Evolutionary conservation across 2,113 vertebrate species (phyloP), one percentile per base, ranked within the genome.

Genomic region (Helogale parvula): DNA sequence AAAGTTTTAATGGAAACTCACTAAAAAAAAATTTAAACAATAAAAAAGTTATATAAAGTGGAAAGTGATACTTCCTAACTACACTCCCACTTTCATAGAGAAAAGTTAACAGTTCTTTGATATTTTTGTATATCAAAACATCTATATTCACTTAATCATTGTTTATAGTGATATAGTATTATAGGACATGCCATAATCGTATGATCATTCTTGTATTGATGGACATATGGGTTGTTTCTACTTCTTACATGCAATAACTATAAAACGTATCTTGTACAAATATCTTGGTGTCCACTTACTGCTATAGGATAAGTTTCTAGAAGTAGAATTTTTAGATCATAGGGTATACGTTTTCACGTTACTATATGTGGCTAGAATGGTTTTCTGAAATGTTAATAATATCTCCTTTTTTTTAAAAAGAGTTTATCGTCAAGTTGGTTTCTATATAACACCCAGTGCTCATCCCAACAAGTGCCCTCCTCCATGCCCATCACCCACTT

Each of bases 181-280:
- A 47, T 94, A 87, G 68, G 15, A 71, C 95, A 95, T 93, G 13
- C n/a, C 41, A 29, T 92, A 50, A 86, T 96, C 89, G 35, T 84
- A 96, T 87, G n/a, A n/a, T 77, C 31, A 60, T 2, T 82, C 7
- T 45, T 15, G 23, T 88, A 3, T 81, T 89, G 50, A 52, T 93
- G 35, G 11, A 81, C 41, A 71, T 90, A 66, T 69, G 66, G 31
- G 31, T 90, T 72, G n/a, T 96, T 96, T 94, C 25, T 90, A 47
- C 12, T 80, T 85, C 50, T 19, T 94, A n/a, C 38, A 71, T 60
- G 71, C 25, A 96, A 25, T 50, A 92, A 65, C n/a, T 82, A 1
- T 72, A 88, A 50, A 72, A 29, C 81, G 60, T 84, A 31, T 41
- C 21, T 92, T 96, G 21, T 17, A n/a, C 31, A 88, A 16, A 94